These are phyloP conservation scores for Neodontobutis hainanensis DNA, from an alignment of 2,113 vertebrate species.

Conservation along the genomic window DNA sequence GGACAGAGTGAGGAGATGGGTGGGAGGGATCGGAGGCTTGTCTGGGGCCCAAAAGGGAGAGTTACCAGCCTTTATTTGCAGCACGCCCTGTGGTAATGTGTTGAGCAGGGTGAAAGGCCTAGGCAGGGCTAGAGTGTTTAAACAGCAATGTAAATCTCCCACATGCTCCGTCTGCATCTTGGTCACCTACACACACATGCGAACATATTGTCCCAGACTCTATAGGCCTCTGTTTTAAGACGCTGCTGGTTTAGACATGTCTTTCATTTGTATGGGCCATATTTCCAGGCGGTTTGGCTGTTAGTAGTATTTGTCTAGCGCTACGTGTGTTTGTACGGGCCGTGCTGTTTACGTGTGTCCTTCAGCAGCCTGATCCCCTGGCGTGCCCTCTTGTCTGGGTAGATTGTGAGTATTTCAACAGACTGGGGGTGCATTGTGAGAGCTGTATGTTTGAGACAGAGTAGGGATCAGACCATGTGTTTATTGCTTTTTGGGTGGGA, in stretches of 20 bases:
- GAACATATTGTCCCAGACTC: conserved; percentile 30
- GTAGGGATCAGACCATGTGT: conserved; percentile 56
- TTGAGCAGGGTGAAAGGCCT: conserved; percentile 65
- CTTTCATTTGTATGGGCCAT: conserved; percentile 58
- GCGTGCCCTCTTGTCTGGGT: conserved; percentile 33
- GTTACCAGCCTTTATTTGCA: conserved; percentile 71
- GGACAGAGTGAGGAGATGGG: conserved; percentile 43
- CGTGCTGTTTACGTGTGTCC: conserved; percentile 68
- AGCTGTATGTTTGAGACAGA: conserved; percentile 35
- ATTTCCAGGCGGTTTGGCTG: conserved; percentile 35
- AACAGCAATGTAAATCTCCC: conserved; percentile 70
- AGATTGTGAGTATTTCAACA: conserved; percentile 44
- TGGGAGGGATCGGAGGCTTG: conserved; percentile 26
- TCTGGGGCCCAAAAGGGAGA: conserved; percentile 47
- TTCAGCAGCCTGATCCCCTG: conserved; percentile 57
- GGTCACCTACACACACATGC: conserved; percentile 20
- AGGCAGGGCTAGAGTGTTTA: conserved; percentile 65
- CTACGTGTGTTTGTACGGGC: conserved; percentile 54
- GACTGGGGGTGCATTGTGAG: conserved; percentile 39
- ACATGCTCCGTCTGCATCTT: conserved; percentile 5
- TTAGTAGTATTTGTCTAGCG: conserved; percentile 58
- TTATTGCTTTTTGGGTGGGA: conserved; percentile 64
- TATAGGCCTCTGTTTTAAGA: conserved; percentile 24
- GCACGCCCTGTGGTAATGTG: conserved; percentile 67
- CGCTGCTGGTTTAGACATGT: conserved; percentile 66